Conservation (phyloP, 2,888 invertebrate genomes). For the Athripsodes cinereus region DNA sequence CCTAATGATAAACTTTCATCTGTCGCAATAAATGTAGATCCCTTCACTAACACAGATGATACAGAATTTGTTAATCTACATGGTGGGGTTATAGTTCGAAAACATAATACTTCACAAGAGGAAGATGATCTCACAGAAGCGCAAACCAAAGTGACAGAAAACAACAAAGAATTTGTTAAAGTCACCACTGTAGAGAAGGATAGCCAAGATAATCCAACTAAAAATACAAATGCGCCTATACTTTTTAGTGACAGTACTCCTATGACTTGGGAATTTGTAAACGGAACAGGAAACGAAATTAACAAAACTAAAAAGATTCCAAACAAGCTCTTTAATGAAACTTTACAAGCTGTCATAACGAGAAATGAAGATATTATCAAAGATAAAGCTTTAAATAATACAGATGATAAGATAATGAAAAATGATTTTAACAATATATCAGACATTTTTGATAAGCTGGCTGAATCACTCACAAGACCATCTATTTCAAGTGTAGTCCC, state of each 20-base stretch:
- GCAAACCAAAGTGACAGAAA: constrained; percentile 26
- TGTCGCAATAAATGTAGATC: constrained; percentile 40
- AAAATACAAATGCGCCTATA: constrained; percentile 32
- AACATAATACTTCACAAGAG: constrained; percentile 32
- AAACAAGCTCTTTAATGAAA: constrained; percentile 55
- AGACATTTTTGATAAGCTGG: constrained; percentile 56
- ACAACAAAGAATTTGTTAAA: constrained; percentile 30
- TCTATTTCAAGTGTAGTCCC: constrained; percentile 1
- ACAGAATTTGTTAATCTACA: constrained; percentile 43
- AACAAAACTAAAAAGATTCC: constrained; percentile 33
- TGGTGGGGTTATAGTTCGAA: constrained; percentile 46
- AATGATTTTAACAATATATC: constrained; percentile 55
- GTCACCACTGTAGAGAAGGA: constrained; percentile 32
- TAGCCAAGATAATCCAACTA: constrained; percentile 25
- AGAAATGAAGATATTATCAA: constrained; percentile 43
- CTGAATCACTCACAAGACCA: constrained; percentile 38
- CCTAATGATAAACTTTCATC: constrained; percentile 48
- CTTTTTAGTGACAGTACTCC: constrained; percentile 39
- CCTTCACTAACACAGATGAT: constrained; percentile 38
- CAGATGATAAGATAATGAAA: constrained; percentile 5
- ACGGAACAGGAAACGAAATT: constrained; percentile 33
- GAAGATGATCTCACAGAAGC: constrained; percentile 2
- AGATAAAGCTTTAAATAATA: background rate
- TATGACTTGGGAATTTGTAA: constrained; percentile 55
- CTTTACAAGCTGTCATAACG: constrained; percentile 56